Base-by-base conservation (phyloP, 2,113 vertebrate species). In the Halcyon malimbica region DNA sequence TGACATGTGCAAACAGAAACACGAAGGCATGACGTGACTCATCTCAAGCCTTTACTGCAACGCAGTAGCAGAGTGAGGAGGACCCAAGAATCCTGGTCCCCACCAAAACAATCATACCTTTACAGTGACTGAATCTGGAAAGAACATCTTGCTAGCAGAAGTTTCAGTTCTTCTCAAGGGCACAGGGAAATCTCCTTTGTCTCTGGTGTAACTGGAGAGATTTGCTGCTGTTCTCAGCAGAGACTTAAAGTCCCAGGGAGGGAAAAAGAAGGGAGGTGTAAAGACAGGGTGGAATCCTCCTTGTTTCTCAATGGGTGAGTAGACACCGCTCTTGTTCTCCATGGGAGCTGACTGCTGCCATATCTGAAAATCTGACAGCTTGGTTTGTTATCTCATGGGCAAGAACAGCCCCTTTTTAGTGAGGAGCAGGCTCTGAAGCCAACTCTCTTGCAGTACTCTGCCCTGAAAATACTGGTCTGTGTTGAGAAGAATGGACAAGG, bases 291-390 rank as follows among this genome's bases (percentile, higher is more conserved):
- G 57, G 62, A 86, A 87, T 41, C 21, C 70, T 91, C 73, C 54
- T 71, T 44, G 41, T 64, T 92, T 64, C 59, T 84, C 76, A 75
- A 1, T 25, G 42, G 46, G 56, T 69, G 64, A 83, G 51, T 13
- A 51, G 95, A 56, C 18, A 46, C 44, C 24, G 73, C 60, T 87
- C 56, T 74, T 60, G 23, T 25, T 93, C 78, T 88, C 71, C 80
- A 2, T 57, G 80, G 86, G 57, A 87, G 89, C 69, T 83, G 80
- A 42, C 42, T 83, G 60, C 63, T 88, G 60, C 73, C 26, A 1
- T 78, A 84, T 90, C 94, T 82, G 83, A 68, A 95, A 64, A 95
- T 90, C 65, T 90, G 76, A 13, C 37, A 44, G 54, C 60, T 71
- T 63, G 46, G 46, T 89, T 89, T 65, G 31, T 89, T 96, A 91